These are phyloP conservation scores for Puffinus mauretanicus DNA, from an alignment of 2,113 vertebrate genomes.

Conservation along the genomic window DNA sequence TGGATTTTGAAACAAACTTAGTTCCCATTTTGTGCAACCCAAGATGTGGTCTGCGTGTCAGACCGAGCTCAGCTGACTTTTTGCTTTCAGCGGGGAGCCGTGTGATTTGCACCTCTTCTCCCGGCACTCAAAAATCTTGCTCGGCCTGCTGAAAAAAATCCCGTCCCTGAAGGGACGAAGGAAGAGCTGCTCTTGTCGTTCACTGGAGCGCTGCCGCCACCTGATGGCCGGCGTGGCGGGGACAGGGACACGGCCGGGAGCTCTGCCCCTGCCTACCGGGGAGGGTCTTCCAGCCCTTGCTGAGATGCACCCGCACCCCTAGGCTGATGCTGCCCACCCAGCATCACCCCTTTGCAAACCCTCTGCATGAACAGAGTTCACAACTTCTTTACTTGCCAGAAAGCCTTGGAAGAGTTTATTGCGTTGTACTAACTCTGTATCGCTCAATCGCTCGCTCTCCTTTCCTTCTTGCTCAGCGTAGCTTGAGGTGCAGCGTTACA, in stretches of 20 bases:
- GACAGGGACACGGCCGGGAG: background rate
- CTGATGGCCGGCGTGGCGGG: background rate
- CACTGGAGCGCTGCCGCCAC: conserved; percentile 31
- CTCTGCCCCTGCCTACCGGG: background rate
- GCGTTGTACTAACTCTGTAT: background rate
- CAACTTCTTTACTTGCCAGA: background rate
- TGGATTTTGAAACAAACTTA: background rate
- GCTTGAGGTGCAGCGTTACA: background rate
- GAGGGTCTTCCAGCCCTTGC: background rate
- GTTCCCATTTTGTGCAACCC: background rate
- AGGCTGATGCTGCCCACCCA: background rate
- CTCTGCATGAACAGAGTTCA: background rate
- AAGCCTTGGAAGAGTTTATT: background rate
- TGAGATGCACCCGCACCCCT: accelerated
- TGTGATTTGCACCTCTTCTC: background rate
- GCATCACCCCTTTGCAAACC: background rate
- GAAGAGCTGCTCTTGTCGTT: background rate
- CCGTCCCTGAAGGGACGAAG: background rate
- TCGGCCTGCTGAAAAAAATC: background rate
- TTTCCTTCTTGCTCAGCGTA: background rate
- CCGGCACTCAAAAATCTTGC: background rate
- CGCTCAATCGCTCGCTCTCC: background rate
- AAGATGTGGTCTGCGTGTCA: background rate
- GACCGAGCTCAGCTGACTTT: background rate
- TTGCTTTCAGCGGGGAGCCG: background rate